These are phyloP conservation scores for Amphipyra tragopoginis DNA, from an alignment of 2,888 invertebrate species.

Conservation along the genomic window DNA sequence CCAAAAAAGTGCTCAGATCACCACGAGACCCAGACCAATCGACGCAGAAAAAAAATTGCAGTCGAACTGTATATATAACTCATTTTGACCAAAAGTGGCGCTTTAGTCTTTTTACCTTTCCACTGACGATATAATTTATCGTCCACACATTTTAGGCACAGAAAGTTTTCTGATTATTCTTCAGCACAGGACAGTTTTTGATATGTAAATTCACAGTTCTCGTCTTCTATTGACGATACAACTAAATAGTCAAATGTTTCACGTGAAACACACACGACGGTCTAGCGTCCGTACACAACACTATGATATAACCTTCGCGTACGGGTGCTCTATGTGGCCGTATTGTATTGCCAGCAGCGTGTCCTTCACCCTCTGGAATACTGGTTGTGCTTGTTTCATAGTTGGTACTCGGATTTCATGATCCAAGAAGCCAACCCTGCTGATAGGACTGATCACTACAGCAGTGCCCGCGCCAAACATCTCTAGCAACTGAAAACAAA, in stretches of 20 bases:
- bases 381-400: slow-evolving; percentile 92
- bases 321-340: slow-evolving; percentile 95
- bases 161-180: slow-evolving; percentile 64
- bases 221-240: slow-evolving; percentile 34
- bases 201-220: slow-evolving; percentile 56
- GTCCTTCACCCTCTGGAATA: slow-evolving; percentile 93
- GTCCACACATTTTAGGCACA: slow-evolving; percentile 65
- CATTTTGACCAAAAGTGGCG: no score
- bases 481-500: slow-evolving; percentile 95
- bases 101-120: no score
- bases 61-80: no score
- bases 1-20: no score
- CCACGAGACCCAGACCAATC: no score
- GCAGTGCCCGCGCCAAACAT: slow-evolving; percentile 99
- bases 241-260: slow-evolving; percentile 45
- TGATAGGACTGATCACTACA: slow-evolving; percentile 97
- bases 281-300: slow-evolving; percentile 46
- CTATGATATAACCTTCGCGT: slow-evolving; percentile 91
- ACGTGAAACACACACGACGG: slow-evolving; percentile 30
- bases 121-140: slow-evolving; percentile 67
- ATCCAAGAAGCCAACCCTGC: slow-evolving; percentile 94
- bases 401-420: slow-evolving; percentile 93
- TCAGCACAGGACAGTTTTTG: slow-evolving; percentile 54
- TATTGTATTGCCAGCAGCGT: slow-evolving; percentile 97
- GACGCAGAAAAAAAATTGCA: no score